A percentile compares a stretch with the other conserved stretches of the same genome.
Evolutionary conservation across 1,140 invertebrate species (phyloP).

Genomic region (Drosophila virilis): DNA sequence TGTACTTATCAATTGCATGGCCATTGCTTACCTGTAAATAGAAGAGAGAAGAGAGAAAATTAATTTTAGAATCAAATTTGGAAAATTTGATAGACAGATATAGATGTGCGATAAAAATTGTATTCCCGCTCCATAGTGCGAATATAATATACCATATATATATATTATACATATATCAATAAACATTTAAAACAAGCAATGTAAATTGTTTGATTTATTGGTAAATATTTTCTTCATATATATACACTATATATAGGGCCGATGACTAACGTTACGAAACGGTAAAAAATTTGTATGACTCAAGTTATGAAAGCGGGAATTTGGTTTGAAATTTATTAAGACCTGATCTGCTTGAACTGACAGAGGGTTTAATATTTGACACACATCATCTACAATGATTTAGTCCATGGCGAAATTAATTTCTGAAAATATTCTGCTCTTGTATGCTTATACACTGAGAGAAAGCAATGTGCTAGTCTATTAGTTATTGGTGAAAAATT

Average conservation of each 20-base stretch:
- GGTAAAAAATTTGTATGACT: background rate
- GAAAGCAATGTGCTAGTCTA: background rate
- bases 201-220: conserved; percentile 43
- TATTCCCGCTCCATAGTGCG: background rate
- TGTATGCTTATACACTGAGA: background rate
- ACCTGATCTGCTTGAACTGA: background rate
- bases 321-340: background rate
- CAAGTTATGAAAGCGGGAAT: background rate
- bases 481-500: too few relatives aligned
- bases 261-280: conserved; percentile 1
- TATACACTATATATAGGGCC: background rate
- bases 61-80: conserved; percentile 14
- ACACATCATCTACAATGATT: background rate
- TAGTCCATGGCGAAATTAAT: background rate
- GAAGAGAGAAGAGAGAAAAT: conserved; percentile 22
- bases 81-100: conserved; percentile 13
- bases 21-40: conserved; percentile 61
- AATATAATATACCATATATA: conserved; percentile 2
- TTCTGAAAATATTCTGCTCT: background rate
- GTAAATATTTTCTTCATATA: conserved; percentile 27
- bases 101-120: background rate
- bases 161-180: conserved; percentile 18
- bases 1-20: conserved; percentile 14
- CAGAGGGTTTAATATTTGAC: background rate
- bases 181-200: conserved; percentile 22